A percentile compares a stretch with the other conserved stretches of the same genome.
Conservation (phyloP, 1,140 invertebrate species). For the Tribolium madens region DNA sequence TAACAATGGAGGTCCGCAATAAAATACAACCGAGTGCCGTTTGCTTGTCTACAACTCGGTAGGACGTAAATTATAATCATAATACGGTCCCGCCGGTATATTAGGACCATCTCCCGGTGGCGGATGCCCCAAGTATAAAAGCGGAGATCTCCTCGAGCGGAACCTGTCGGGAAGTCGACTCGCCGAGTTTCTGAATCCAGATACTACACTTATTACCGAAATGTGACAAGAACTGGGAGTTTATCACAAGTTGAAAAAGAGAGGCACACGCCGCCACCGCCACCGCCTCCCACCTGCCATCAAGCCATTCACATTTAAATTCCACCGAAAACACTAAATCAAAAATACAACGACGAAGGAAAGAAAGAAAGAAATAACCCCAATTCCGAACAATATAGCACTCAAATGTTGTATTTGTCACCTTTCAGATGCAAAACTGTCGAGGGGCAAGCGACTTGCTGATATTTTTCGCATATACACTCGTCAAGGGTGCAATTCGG, state of each 20-base stretch:
- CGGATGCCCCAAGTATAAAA: constrained; percentile 49
- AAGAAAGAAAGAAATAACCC: constrained; percentile 34
- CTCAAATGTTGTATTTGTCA: constrained; percentile 55
- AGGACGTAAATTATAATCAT: constrained; percentile 50
- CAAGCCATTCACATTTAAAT: constrained; percentile 27
- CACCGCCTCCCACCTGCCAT: neutral
- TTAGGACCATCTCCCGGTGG: constrained; percentile 18
- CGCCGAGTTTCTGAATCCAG: constrained; percentile 44
- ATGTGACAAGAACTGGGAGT: constrained; percentile 40
- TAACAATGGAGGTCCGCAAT: constrained; percentile 50
- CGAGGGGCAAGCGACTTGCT: constrained; percentile 27
- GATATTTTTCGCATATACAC: constrained; percentile 54
- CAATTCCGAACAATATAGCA: constrained; percentile 54
- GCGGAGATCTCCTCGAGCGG: constrained; percentile 38
- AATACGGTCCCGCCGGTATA: constrained; percentile 46
- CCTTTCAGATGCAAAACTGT: constrained; percentile 54
- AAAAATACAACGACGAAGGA: constrained; percentile 17
- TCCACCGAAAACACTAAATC: constrained; percentile 24
- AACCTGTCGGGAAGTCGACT: constrained; percentile 47
- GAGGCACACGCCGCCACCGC: neutral
- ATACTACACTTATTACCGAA: constrained; percentile 45
- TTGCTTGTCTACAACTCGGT: constrained; percentile 45
- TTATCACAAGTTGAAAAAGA: constrained; percentile 38
- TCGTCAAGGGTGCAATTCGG: constrained; percentile 53
- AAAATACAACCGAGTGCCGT: constrained; percentile 43